Evolutionary conservation across 2,113 vertebrate genomes (phyloP).

Genomic region (Dicrurus megarhynchus): DNA sequence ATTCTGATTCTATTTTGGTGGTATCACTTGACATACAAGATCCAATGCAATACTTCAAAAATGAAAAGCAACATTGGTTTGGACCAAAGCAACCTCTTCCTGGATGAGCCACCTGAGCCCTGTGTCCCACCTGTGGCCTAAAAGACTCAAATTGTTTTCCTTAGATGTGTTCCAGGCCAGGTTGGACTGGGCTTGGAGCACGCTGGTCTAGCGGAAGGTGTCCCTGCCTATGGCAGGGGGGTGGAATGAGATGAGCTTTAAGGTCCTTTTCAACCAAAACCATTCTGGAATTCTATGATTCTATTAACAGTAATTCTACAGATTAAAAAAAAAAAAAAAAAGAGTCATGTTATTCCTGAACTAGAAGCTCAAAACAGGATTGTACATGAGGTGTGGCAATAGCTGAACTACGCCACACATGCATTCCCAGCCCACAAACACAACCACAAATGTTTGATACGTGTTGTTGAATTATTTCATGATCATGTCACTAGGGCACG

Average conservation of each 20-base stretch:
- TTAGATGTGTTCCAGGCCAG: neutral
- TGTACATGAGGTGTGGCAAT: neutral
- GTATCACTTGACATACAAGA: neutral
- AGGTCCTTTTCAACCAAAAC: neutral
- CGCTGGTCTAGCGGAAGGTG: neutral
- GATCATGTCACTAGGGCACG: fast-evolving
- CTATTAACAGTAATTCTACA: neutral
- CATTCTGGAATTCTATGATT: neutral
- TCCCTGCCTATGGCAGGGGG: neutral
- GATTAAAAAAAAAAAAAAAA: neutral
- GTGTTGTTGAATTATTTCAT: neutral
- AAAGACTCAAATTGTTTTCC: neutral
- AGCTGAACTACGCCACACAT: neutral
- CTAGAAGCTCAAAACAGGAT: neutral
- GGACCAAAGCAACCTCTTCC: neutral
- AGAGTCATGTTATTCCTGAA: neutral
- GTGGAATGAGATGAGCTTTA: neutral
- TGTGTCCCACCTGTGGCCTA: neutral
- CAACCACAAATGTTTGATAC: neutral
- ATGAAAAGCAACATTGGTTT: neutral
- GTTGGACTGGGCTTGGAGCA: neutral
- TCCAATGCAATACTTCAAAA: neutral
- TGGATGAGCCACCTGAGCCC: fast-evolving
- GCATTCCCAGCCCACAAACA: neutral
- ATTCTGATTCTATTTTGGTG: neutral